Conservation (phyloP, 2,888 invertebrate genomes). For the Micoletzkya japonica region DNA sequence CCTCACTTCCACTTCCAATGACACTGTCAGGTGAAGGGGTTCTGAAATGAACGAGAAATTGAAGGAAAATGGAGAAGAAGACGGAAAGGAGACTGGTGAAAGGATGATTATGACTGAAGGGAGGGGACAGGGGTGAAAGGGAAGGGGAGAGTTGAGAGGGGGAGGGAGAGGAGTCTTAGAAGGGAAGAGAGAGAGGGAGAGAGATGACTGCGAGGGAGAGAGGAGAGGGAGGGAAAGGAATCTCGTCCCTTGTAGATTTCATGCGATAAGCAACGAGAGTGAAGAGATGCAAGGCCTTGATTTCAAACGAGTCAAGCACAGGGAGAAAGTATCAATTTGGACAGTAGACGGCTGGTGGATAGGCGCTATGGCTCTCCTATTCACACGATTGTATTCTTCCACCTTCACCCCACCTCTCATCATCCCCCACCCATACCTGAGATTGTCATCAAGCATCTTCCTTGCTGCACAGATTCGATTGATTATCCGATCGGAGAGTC, state of each 20-base stretch:
- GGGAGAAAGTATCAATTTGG: too few relatives aligned
- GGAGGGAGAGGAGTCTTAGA: neutral
- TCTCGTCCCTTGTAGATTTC: neutral
- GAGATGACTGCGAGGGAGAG: neutral
- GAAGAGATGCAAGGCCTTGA: neutral
- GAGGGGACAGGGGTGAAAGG: neutral
- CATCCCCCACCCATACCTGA: neutral
- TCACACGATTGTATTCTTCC: too few relatives aligned
- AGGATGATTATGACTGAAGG: neutral
- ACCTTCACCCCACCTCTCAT: neutral
- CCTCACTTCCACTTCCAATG: slow-evolving; percentile 48
- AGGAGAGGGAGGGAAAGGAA: neutral
- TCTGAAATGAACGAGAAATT: slow-evolving; percentile 37
- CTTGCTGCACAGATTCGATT: slow-evolving; percentile 19
- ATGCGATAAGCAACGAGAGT: neutral
- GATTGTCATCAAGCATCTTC: neutral
- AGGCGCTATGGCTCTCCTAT: too few relatives aligned
- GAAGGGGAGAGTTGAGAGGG: neutral
- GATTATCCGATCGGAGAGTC: slow-evolving; percentile 69
- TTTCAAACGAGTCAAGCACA: neutral
- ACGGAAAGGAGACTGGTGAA: neutral
- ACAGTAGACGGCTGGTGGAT: too few relatives aligned
- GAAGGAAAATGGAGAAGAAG: neutral
- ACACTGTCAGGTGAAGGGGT: slow-evolving; percentile 47
- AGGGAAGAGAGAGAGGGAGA: neutral